These are phyloP conservation scores for Semnopithecus entellus DNA, from an alignment of 2,113 vertebrate genomes.

Conservation along the genomic window DNA sequence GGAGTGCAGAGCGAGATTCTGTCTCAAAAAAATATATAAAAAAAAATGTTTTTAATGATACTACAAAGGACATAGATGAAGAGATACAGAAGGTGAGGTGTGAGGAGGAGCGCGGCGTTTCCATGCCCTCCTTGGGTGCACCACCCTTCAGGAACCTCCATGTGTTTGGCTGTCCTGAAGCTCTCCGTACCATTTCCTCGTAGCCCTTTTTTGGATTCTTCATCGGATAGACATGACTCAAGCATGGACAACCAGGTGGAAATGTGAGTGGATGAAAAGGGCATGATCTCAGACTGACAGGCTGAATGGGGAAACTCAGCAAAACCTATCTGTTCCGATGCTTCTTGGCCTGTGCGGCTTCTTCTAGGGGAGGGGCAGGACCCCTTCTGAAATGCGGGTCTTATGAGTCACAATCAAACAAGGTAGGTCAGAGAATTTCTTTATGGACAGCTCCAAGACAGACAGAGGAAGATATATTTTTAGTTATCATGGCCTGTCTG, in stretches of 20 bases:
- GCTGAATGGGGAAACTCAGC: neutral
- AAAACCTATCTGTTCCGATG: neutral
- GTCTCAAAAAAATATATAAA: too few species aligned
- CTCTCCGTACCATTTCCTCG: neutral
- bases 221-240: neutral
- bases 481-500: neutral
- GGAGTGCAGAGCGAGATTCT: too few species aligned
- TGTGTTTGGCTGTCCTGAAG: neutral
- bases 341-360: neutral
- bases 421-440: neutral
- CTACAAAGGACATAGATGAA: neutral
- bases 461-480: neutral
- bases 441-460: neutral
- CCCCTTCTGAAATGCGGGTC: neutral
- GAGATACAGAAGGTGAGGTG: neutral
- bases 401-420: neutral
- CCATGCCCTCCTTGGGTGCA: neutral
- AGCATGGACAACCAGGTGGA: neutral
- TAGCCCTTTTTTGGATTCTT: neutral
- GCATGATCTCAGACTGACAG: neutral
- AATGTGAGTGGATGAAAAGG: neutral
- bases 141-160: neutral
- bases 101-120: neutral
- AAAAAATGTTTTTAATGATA: neutral
- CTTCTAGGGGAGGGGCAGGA: neutral